These are phyloP conservation scores for Erythrolamprus reginae DNA, from an alignment of 2,113 vertebrate genomes.

Conservation along the genomic window DNA sequence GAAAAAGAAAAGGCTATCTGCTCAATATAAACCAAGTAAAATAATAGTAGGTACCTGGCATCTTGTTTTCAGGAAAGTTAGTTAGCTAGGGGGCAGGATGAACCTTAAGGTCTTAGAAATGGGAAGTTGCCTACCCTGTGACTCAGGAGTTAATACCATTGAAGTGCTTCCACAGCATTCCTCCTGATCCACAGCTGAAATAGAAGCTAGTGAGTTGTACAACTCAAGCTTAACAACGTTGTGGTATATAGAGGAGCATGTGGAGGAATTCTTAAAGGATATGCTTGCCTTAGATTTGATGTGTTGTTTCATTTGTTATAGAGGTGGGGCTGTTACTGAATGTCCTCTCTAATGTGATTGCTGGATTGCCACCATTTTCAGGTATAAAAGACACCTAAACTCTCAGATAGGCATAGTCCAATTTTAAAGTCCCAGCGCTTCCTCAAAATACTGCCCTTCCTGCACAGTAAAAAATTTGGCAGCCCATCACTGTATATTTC, in stretches of 20 bases:
- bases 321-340: not conserved
- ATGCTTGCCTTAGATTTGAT: not conserved
- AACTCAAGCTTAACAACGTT: not conserved
- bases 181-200: not conserved
- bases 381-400: not conserved
- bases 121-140: not conserved
- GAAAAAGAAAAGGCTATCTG: not conserved
- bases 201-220: not conserved
- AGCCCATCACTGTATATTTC: not conserved
- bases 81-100: not conserved
- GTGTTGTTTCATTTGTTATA: not conserved
- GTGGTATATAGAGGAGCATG: not conserved
- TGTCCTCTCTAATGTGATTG: not conserved
- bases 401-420: not conserved
- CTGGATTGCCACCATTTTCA: not conserved
- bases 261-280: not conserved
- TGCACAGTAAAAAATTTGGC: too few species aligned
- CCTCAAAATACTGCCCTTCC: not conserved
- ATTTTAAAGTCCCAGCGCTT: not conserved
- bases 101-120: not conserved
- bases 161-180: not conserved
- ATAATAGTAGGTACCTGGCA: not conserved
- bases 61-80: not conserved
- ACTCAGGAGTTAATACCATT: not conserved
- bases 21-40: not conserved